Evolutionary conservation across 1,140 invertebrate species (phyloP).

Genomic region (Dryas iulia): DNA sequence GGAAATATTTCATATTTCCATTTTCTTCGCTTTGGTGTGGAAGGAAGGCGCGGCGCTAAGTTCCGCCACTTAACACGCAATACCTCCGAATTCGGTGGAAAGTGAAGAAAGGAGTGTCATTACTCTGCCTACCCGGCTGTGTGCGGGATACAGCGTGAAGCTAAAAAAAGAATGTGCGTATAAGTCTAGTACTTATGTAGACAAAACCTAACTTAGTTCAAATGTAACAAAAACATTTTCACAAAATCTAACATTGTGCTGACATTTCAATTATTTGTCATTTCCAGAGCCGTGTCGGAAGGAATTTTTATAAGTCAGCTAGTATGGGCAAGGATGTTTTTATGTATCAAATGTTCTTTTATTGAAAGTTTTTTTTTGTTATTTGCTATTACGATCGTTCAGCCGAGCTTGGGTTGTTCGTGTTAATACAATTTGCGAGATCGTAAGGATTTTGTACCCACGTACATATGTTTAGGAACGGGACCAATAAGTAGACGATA

Average conservation of each 20-base stretch:
- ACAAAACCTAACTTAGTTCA: too few species aligned
- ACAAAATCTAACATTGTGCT: constrained; percentile 35
- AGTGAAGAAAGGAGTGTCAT: too few species aligned
- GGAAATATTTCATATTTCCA: too few species aligned
- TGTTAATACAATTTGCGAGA: constrained; percentile 34
- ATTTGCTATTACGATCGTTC: constrained; percentile 33
- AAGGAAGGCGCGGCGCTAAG: too few species aligned
- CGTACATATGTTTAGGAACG: constrained; percentile 2
- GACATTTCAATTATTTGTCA: constrained; percentile 45
- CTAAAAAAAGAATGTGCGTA: too few species aligned
- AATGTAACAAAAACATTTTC: neutral
- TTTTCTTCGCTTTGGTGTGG: too few species aligned
- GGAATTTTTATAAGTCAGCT: constrained; percentile 43
- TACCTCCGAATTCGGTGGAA: too few species aligned
- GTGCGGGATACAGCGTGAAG: too few species aligned
- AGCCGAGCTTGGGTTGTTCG: constrained; percentile 17
- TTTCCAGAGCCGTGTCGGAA: constrained; percentile 49
- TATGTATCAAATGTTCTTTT: constrained; percentile 43
- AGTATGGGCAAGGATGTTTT: constrained; percentile 41
- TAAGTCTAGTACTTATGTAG: too few species aligned
- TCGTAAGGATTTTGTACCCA: constrained; percentile 29
- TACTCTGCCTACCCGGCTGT: too few species aligned
- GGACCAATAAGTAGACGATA: neutral
- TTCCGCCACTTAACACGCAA: too few species aligned
- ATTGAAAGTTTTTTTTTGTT: constrained; percentile 46